Evolutionary conservation across 2,888 invertebrate genomes (phyloP).

Genomic region (Sinelater perroti): DNA sequence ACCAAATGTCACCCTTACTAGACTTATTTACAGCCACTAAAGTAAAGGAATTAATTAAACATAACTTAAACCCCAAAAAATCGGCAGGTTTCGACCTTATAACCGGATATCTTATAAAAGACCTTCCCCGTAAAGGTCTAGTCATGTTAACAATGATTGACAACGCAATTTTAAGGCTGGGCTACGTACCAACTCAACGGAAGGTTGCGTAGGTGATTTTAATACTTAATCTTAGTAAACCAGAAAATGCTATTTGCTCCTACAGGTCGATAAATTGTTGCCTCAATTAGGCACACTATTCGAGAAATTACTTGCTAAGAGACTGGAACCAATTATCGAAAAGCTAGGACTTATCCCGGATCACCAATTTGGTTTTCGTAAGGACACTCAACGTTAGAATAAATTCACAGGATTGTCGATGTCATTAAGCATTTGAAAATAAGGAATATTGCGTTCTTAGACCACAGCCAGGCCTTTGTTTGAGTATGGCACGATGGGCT

Average conservation of each 20-base stretch:
- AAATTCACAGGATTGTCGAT: neutral
- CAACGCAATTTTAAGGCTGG: neutral
- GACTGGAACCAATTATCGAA: too few relatives aligned
- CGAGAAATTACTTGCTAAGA: constrained; percentile 1
- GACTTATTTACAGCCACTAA: neutral
- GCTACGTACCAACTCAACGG: neutral
- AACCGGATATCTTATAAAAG: neutral
- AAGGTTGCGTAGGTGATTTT: neutral
- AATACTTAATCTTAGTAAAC: neutral
- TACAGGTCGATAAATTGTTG: neutral
- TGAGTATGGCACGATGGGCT: neutral
- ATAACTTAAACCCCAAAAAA: too few relatives aligned
- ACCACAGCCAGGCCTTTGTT: constrained; percentile 2
- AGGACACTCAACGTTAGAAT: neutral
- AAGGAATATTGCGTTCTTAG: constrained; percentile 3
- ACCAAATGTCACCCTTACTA: neutral
- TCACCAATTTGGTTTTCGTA: constrained; percentile 8
- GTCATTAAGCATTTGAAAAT: neutral
- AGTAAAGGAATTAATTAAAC: neutral
- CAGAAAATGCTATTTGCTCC: neutral
- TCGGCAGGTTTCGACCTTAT: neutral
- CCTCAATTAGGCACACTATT: neutral
- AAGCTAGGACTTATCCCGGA: too few relatives aligned
- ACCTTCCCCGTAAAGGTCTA: neutral
- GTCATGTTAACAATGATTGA: neutral